Base-by-base conservation (phyloP, 2,888 invertebrate species). In the Callosobruchus maculatus region DNA sequence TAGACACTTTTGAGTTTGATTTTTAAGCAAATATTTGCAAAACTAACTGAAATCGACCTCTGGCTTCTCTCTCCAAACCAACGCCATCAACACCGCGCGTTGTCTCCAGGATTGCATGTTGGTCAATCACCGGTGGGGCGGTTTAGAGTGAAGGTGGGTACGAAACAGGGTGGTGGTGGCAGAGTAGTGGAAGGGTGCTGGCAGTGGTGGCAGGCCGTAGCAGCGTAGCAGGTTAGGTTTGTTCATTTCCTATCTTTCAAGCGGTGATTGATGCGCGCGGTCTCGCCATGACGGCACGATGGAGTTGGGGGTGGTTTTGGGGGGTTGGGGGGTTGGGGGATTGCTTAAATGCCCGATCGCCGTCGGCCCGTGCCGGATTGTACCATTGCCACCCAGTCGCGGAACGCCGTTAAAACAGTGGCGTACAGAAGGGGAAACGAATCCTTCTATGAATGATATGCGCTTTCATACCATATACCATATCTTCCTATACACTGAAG, bases 181-280 rank as follows among this genome's bases (percentile, higher is more conserved):
- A n/a, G n/a, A 49, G 49, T 49, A 49, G 83, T 82, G 82, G 83
- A 84, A 85, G 83, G 81, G 82, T 82, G 83, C n/a, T n/a, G n/a
- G n/a, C n/a, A n/a, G n/a, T n/a, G n/a, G n/a, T n/a, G n/a, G n/a
- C n/a, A n/a, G n/a, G n/a, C n/a, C n/a, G n/a, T n/a, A n/a, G n/a
- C n/a, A n/a, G 13, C 49, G 49, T 82, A 68, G 78, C 82, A 82
- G 82, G 83, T 84, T 83, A 83, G 85, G 84, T 85, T 84, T 85
- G 86, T 86, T 86, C 86, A 86, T 86, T 86, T 86, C 86, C 86
- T 86, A 86, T 86, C 86, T 86, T 86, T 86, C 86, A 86, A 79
- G 80, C 77, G 74, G 82, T 86, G 86, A 86, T 86, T 86, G 86
- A 86, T 86, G 86, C 84, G 83, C 84, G 85, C 49, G 49, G 49